Base-by-base conservation (phyloP, 2,797 vertebrate genomes). In the Poliocrania exsul region DNA sequence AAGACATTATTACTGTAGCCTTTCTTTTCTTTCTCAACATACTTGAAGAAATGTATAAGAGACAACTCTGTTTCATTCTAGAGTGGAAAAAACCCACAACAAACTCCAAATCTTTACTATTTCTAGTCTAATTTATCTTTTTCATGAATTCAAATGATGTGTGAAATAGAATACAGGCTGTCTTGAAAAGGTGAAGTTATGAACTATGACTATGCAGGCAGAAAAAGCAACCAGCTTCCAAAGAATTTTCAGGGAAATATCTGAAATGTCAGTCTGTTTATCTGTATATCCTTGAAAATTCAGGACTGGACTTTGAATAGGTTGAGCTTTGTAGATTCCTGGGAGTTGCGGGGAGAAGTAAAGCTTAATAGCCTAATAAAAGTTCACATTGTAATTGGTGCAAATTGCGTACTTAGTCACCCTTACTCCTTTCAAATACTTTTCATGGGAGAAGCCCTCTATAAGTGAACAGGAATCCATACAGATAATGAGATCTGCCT, bases 101-200 rank as follows among this genome's bases (percentile, higher is more conserved):
- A 23, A 72, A 80, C 15, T 35, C 49, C 6, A 58, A 53, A 7
- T 13, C 28, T 25, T 74, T 42, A 6, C 26, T 87, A 47, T 77
- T 88, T 91, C 61, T 84, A 47, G 33, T 44, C 35, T 87, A 24
- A 84, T 70, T 60, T 81, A 51, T 71, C 91, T 93, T 92, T 93
- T 91, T 74, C 56, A 83, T 93, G 11, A 92, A 79, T 96, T 75
- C 53, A 96, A 96, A 93, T 95, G 33, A 79, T 80, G 56, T 88
- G 50, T 96, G 88, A 95, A 96, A 96, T 97, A 66, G 81, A 84
- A 72, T 62, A 92, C 17, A 81, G 75, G 7, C 26, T 91, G 42
- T 74, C 70, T 93, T 92, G 84, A 86, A 94, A 64, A 35, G 65
- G 21, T 88, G 74, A 87, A 62, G 8, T 46, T 88, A 79, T 65